A percentile compares a stretch with the other conserved stretches of the same genome.
These are phyloP conservation scores for Podarcis raffonei DNA, from an alignment of 2,113 vertebrate genomes.

Conservation along the genomic window DNA sequence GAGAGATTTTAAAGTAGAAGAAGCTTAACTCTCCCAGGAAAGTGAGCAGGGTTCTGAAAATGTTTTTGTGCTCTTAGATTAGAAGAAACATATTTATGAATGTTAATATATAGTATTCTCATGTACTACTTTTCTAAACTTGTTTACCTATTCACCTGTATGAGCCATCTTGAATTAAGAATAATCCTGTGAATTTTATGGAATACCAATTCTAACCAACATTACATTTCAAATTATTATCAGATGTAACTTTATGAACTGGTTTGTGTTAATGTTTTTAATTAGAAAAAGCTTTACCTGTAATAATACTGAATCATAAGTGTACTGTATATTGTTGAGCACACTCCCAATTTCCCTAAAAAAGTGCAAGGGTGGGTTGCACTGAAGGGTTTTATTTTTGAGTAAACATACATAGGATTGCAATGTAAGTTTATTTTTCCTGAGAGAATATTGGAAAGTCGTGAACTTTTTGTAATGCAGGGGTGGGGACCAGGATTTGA, in stretches of 20 bases:
- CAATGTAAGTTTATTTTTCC: neutral
- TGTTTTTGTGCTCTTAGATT: neutral
- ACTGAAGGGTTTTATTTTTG: neutral
- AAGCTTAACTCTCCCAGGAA: neutral
- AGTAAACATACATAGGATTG: neutral
- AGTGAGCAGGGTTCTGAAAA: neutral
- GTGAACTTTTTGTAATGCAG: neutral
- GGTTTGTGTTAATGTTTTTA: neutral
- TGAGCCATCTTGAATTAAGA: neutral
- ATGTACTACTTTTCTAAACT: neutral
- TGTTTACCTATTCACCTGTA: neutral
- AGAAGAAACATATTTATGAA: fast-evolving
- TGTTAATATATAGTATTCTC: neutral
- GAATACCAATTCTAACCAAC: neutral
- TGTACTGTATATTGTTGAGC: neutral
- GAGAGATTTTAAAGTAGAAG: neutral
- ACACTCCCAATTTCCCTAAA: neutral
- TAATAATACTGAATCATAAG: slow-evolving; percentile 49
- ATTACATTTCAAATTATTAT: neutral
- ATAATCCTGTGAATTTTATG: neutral
- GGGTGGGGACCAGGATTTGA: no score
- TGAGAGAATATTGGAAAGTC: neutral
- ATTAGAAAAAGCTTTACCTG: neutral
- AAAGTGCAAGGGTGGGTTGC: no score
- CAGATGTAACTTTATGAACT: neutral